phyloP scores from a whole-genome alignment of 1,140 invertebrate species.

The Drosophila asahinai region DNA sequence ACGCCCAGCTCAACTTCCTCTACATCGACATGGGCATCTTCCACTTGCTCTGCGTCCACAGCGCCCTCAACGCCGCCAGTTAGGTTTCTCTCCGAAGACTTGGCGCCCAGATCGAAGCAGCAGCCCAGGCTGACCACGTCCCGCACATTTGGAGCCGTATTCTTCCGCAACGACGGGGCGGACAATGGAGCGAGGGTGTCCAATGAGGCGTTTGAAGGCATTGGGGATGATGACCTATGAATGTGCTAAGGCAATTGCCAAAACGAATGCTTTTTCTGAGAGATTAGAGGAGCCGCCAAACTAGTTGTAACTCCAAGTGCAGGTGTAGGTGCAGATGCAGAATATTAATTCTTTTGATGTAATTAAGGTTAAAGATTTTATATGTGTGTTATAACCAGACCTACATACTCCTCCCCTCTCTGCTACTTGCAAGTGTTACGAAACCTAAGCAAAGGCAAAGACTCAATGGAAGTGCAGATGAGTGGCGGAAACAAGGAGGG shows the following conservation, averaged over 20 bases:
- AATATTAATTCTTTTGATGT: conserved; percentile 28
- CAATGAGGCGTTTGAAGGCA: conserved; percentile 95
- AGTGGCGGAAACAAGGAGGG: conserved; percentile 13
- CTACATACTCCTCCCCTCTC: conserved; percentile 1
- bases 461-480: conserved; percentile 35
- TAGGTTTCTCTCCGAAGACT: conserved; percentile 82
- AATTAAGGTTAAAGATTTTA: conserved; percentile 42
- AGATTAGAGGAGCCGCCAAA: conserved; percentile 32
- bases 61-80: conserved; percentile 65
- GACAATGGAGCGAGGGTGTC: conserved; percentile 86
- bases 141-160: conserved; percentile 86
- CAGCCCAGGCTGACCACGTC: conserved; percentile 84
- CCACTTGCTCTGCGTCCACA: conserved; percentile 83
- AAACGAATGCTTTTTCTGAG: conserved; percentile 30
- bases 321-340: conserved; percentile 11
- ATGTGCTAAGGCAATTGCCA: conserved; percentile 24
- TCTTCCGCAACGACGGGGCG: conserved; percentile 86
- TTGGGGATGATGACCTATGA: conserved; percentile 94
- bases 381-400: conserved; percentile 39
- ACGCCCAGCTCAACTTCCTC: conserved; percentile 75
- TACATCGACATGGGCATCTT: conserved; percentile 80
- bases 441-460: background rate
- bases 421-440: conserved; percentile 38
- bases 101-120: conserved; percentile 74
- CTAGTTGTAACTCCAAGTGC: conserved; percentile 21